Percentiles rank a stretch among this genome's conserved stretches.
Conservation (phyloP, 2,113 vertebrate genomes). For the Alectura lathami region DNA sequence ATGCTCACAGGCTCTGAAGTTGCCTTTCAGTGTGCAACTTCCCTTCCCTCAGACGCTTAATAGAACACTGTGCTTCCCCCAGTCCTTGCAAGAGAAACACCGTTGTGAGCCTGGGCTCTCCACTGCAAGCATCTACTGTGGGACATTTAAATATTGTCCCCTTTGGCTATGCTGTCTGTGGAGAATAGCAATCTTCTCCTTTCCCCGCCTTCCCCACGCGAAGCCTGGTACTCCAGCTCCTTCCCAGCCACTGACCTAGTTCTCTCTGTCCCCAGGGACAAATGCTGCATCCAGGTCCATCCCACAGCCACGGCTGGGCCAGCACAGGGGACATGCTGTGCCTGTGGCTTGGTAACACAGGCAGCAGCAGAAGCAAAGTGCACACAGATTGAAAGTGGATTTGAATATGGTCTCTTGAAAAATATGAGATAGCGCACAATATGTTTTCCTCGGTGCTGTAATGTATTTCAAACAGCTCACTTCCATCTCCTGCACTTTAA, state of each 20-base stretch:
- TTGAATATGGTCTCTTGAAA: conserved; percentile 66
- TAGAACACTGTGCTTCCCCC: neutral
- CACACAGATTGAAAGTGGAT: conserved; percentile 51
- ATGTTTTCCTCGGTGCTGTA: conserved; percentile 61
- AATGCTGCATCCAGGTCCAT: neutral
- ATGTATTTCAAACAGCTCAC: conserved; percentile 67
- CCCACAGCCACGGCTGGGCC: neutral
- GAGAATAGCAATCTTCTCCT: conserved; percentile 19
- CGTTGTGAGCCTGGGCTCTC: neutral
- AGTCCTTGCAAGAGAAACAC: neutral
- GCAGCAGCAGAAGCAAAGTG: neutral
- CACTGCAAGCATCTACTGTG: neutral
- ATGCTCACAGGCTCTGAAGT: neutral
- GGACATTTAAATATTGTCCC: conserved; percentile 30
- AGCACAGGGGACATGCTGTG: neutral
- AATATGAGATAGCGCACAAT: conserved; percentile 60
- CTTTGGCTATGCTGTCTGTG: conserved; percentile 36
- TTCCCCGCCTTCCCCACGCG: neutral
- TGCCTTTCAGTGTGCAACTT: neutral
- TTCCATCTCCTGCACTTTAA: conserved; percentile 68
- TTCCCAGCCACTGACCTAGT: conserved; percentile 45
- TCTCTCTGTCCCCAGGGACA: conserved; percentile 14
- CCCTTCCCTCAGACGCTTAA: neutral
- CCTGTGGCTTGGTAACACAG: neutral
- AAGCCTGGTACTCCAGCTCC: neutral